Evolutionary conservation across 2,888 invertebrate species (phyloP), one percentile per base, ranked within the genome.

Genomic region (Kryphioiulus occultus): DNA sequence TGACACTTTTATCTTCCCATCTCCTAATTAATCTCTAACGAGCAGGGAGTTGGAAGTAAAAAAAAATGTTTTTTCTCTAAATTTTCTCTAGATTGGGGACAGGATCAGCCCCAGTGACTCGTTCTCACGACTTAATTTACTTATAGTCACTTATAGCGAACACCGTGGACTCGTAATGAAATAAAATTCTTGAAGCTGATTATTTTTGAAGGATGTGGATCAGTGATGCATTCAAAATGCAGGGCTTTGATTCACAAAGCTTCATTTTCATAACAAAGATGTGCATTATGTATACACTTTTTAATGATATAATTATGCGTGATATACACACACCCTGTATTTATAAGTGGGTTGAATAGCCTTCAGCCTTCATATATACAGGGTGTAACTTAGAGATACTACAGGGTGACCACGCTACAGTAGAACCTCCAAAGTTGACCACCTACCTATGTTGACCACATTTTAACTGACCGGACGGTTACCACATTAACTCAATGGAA

Each of bases 191-290:
- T 7, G n/a, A 59, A 59, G 53, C 53, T 59, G 53, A 59, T 59
- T 59, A 17, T 59, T 59, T 59, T 59, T 59, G 53, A 59, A 12
- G 53, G 53, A 59, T 59, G 53, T 59, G 53, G 53, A 59, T 59
- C 53, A 59, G n/a, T 59, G n/a, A 59, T 59, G 53, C 53, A n/a
- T 59, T 59, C 53, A 2, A 17, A 17, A 47, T 47, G 53, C 53
- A n/a, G 1, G n/a, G n/a, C 53, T n/a, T 59, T 5, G 53, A 47
- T 59, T 12, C 53, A 59, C n/a, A 15, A 1, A 19, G 17, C 53
- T n/a, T 47, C 19, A 59, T 59, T 59, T 59, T 59, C 53, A 59
- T 59, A 59, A 59, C 53, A 59, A 59, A 59, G 53, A 59, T 59
- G n/a, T n/a, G 53, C 53, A 59, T 59, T 59, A n/a, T 59, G 17